These are phyloP conservation scores for Drosophila baimaii DNA, from an alignment of 1,140 invertebrate species.

Conservation along the genomic window DNA sequence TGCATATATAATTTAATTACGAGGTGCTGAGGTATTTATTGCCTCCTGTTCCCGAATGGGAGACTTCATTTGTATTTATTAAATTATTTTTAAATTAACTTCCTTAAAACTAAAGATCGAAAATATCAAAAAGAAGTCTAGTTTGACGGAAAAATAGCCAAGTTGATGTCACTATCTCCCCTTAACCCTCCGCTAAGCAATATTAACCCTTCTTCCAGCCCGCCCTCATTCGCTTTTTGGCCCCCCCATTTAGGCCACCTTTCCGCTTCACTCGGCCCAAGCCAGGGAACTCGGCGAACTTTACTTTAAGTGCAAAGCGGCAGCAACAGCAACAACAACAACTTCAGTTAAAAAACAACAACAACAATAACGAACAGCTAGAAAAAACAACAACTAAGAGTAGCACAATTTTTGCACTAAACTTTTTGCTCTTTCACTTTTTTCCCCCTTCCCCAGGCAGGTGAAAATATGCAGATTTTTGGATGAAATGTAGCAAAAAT, in stretches of 20 bases:
- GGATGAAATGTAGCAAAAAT: conserved; percentile 33
- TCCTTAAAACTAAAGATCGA: too few relatives aligned
- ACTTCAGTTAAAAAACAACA: neutral
- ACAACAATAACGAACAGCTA: conserved; percentile 1
- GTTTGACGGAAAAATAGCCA: conserved; percentile 6
- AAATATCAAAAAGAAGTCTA: rapidly evolving
- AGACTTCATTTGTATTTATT: too few relatives aligned
- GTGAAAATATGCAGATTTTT: neutral
- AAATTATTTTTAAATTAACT: too few relatives aligned
- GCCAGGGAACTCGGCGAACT: conserved; percentile 68
- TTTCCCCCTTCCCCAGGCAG: conserved; percentile 16
- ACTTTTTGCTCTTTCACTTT: conserved; percentile 76
- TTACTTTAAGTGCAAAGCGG: conserved; percentile 76
- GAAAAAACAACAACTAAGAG: neutral
- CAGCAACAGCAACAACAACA: conserved; percentile 25
- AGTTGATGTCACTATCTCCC: neutral
- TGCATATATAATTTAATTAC: too few relatives aligned
- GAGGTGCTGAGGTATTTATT: too few relatives aligned
- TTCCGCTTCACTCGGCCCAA: conserved; percentile 65
- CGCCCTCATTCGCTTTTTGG: conserved; percentile 25
- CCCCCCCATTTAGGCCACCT: conserved; percentile 49
- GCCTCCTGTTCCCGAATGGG: too few relatives aligned
- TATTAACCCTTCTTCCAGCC: conserved; percentile 1
- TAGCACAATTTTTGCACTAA: conserved; percentile 62
- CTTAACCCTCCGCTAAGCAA: neutral